phyloP scores from a whole-genome alignment of 2,888 invertebrate genomes.

The Hartigia nigra region DNA sequence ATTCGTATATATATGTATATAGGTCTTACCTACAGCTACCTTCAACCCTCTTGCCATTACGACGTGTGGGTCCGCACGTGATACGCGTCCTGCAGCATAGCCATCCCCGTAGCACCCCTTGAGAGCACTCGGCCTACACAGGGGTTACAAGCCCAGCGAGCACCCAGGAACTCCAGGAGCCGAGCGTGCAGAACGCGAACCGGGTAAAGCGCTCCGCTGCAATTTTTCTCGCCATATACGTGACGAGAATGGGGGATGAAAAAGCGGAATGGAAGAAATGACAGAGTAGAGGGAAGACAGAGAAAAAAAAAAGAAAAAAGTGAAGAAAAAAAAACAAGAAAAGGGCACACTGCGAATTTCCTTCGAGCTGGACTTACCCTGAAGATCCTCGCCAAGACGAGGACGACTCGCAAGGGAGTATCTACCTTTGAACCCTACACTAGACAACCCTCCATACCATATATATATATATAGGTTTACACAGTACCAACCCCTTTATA shows the following conservation, averaged over 20 bases:
- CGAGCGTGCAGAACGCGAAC: slow-evolving; percentile 65
- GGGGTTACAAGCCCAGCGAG: slow-evolving; percentile 3
- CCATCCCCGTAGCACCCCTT: neutral
- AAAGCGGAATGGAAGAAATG: slow-evolving; percentile 31
- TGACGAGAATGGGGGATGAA: slow-evolving; percentile 63
- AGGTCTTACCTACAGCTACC: neutral
- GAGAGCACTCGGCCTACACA: slow-evolving; percentile 3
- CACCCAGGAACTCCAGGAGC: slow-evolving; percentile 27
- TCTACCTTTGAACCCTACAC: slow-evolving; percentile 39
- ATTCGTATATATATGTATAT: neutral
- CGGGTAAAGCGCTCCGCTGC: slow-evolving; percentile 65
- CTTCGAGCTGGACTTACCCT: slow-evolving; percentile 25
- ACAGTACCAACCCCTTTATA: neutral
- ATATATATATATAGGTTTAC: neutral
- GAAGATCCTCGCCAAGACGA: slow-evolving; percentile 22
- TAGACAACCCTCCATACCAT: slow-evolving; percentile 16
- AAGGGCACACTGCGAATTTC: slow-evolving; percentile 51
- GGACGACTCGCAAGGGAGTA: slow-evolving; percentile 53
- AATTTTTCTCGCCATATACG: slow-evolving; percentile 67
- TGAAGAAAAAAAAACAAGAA: slow-evolving; percentile 27
- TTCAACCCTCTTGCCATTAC: neutral
- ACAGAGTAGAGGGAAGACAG: slow-evolving; percentile 17
- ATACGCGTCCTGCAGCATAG: neutral
- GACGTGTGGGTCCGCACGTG: neutral
- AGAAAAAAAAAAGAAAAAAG: slow-evolving; percentile 27